Conservation (phyloP, 1,140 invertebrate genomes). For the Catajapyx aquilonaris region DNA sequence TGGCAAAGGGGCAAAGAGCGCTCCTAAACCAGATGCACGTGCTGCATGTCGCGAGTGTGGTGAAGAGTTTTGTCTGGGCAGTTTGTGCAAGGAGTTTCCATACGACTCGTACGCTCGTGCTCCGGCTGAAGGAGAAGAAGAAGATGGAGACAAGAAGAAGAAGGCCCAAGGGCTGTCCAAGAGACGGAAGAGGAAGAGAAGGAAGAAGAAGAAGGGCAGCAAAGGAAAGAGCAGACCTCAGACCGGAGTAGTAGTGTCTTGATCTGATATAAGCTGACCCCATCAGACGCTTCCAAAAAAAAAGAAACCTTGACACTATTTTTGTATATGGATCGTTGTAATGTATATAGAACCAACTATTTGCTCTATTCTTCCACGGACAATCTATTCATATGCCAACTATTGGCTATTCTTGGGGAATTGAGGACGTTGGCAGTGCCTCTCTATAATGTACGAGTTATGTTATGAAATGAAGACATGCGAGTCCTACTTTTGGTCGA, state of each 20-base stretch:
- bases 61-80: constrained; percentile 62
- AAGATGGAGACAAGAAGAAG: constrained; percentile 6
- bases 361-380: not conserved
- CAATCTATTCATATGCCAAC: no score
- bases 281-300: no score
- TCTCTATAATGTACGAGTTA: no score
- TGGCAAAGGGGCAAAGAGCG: constrained; percentile 48
- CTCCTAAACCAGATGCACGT: constrained; percentile 22
- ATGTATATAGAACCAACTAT: not conserved
- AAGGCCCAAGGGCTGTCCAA: constrained; percentile 2
- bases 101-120: constrained; percentile 24
- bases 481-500: no score
- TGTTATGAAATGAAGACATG: no score
- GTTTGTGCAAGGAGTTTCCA: constrained; percentile 25
- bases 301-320: no score
- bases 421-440: no score
- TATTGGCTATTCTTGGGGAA: no score
- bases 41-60: constrained; percentile 48
- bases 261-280: no score
- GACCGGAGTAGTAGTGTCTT: not conserved
- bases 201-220: not conserved
- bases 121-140: constrained; percentile 12
- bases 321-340: no score
- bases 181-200: constrained; percentile 1
- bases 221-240: not conserved